These are phyloP conservation scores for Hybognathus amarus DNA, from an alignment of 2,797 vertebrate species.

Conservation along the genomic window DNA sequence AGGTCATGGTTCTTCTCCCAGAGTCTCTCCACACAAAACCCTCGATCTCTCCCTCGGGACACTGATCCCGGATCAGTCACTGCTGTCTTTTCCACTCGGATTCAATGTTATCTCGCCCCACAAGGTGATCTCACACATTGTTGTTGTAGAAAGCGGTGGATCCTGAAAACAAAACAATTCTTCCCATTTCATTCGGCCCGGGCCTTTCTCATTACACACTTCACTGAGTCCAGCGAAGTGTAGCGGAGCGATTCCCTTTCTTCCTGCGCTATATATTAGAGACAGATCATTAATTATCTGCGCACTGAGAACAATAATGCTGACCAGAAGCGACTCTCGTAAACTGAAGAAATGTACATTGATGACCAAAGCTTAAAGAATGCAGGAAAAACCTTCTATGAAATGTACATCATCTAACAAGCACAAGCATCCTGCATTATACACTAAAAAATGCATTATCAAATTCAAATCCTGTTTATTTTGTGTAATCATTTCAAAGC, in stretches of 20 bases:
- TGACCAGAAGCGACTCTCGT: slow-evolving; percentile 25
- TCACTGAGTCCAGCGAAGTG: slow-evolving; percentile 81
- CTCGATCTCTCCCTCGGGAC: slow-evolving; percentile 38
- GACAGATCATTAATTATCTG: slow-evolving; percentile 63
- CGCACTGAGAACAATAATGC: neutral
- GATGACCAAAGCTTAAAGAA: neutral
- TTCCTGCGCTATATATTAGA: slow-evolving; percentile 48
- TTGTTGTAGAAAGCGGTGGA: neutral
- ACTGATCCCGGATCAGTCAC: slow-evolving; percentile 52
- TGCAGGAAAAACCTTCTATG: neutral
- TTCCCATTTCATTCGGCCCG: slow-evolving; percentile 60
- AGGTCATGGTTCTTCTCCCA: slow-evolving; percentile 68
- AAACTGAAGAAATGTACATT: neutral
- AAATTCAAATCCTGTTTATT: too few relatives aligned
- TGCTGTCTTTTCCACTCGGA: neutral
- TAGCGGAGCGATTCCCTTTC: slow-evolving; percentile 51
- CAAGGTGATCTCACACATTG: slow-evolving; percentile 17
- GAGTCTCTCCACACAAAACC: slow-evolving; percentile 58
- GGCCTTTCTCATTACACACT: slow-evolving; percentile 92
- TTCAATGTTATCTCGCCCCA: slow-evolving; percentile 30
- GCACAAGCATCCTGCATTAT: neutral
- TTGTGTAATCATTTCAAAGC: too few relatives aligned
- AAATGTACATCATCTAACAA: too few relatives aligned
- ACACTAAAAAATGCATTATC: too few relatives aligned
- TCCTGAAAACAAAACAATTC: neutral